Conservation (phyloP, 2,113 vertebrate species). For the Panurus biarmicus region DNA sequence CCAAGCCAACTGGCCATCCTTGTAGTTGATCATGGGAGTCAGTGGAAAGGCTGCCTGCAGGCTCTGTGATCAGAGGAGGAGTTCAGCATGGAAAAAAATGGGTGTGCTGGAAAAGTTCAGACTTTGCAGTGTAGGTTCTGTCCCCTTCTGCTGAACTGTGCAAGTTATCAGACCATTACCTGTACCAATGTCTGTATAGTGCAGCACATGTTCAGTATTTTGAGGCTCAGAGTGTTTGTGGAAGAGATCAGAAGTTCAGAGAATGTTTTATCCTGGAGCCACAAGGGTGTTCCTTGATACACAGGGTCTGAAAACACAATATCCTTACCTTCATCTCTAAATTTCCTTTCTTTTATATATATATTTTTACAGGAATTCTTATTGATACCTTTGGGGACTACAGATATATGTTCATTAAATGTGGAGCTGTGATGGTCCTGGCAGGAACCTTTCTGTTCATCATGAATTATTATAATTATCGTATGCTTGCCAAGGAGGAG, state of each 20-base stretch:
- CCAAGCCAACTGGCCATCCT: background rate
- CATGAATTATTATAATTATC: constrained; percentile 80
- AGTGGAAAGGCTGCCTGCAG: background rate
- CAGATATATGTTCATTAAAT: constrained; percentile 78
- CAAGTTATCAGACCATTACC: background rate
- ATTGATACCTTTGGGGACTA: constrained; percentile 75
- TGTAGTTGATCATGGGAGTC: background rate
- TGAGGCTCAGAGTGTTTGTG: background rate
- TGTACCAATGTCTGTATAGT: fast-evolving
- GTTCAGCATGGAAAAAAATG: background rate
- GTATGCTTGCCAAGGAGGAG: constrained; percentile 66
- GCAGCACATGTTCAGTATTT: background rate
- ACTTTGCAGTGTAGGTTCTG: background rate
- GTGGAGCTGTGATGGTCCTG: constrained; percentile 72
- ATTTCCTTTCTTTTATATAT: background rate
- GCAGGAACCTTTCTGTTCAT: constrained; percentile 76
- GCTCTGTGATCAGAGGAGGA: background rate
- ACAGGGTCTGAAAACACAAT: background rate
- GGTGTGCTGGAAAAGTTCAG: background rate
- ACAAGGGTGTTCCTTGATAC: background rate
- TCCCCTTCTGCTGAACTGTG: background rate
- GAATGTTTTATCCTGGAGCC: background rate
- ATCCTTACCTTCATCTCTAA: background rate
- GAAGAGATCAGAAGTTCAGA: background rate
- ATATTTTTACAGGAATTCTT: constrained; percentile 68